Conservation (phyloP, 1,140 invertebrate genomes). For the Papilio polytes region DNA sequence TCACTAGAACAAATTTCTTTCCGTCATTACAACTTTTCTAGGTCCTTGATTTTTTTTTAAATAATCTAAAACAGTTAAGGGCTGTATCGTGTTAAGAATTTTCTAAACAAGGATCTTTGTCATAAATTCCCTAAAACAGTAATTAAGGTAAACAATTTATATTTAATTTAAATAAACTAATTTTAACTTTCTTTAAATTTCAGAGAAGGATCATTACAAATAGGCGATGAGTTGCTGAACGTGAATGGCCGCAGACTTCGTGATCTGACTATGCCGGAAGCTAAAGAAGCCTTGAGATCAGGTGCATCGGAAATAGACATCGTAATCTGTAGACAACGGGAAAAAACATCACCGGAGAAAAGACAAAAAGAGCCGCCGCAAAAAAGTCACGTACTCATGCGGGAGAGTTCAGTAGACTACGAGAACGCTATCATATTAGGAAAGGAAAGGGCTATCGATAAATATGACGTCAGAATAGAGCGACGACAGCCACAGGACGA, state of each 20-base stretch:
- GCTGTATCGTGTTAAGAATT: not conserved
- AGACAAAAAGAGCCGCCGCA: slow-evolving; percentile 66
- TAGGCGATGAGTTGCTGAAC: slow-evolving; percentile 93
- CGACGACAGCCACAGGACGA: slow-evolving; percentile 72
- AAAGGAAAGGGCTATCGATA: slow-evolving; percentile 78
- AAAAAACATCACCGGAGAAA: slow-evolving; percentile 54
- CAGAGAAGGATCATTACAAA: slow-evolving; percentile 90
- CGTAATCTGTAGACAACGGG: slow-evolving; percentile 85
- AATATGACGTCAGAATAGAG: slow-evolving; percentile 75
- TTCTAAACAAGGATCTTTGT: not conserved
- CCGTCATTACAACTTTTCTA: too few relatives aligned
- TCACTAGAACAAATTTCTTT: not conserved
- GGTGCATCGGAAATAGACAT: slow-evolving; percentile 89
- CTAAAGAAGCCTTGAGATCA: slow-evolving; percentile 87
- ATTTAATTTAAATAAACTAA: not conserved
- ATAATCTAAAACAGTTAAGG: too few relatives aligned
- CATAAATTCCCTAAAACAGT: not conserved
- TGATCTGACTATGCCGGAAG: slow-evolving; percentile 90
- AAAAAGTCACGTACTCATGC: slow-evolving; percentile 73
- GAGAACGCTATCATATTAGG: slow-evolving; percentile 85
- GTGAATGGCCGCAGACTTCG: slow-evolving; percentile 91
- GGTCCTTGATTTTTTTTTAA: too few relatives aligned
- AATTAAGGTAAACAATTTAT: not conserved
- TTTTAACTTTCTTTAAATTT: slow-evolving; percentile 53
- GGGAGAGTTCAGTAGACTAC: slow-evolving; percentile 88